These are phyloP conservation scores for Nomada hirtipes DNA, from an alignment of 2,888 invertebrate species.

Conservation along the genomic window DNA sequence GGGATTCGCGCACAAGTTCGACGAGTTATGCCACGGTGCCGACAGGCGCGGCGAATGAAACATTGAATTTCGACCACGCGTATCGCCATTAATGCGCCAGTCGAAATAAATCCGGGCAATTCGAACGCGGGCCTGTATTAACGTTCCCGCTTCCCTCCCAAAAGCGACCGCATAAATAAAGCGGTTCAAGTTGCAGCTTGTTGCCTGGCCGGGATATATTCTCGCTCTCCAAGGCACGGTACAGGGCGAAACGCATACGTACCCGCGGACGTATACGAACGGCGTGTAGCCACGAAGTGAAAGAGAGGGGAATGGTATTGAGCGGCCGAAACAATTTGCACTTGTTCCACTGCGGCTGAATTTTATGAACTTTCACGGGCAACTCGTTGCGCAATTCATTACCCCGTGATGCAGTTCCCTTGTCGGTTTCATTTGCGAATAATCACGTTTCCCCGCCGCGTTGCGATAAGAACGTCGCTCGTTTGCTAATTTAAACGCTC, in stretches of 20 bases:
- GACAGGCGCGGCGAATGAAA: neutral
- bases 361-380: slow-evolving; percentile 52
- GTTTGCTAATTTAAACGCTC: slow-evolving; percentile 12
- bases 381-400: slow-evolving; percentile 34
- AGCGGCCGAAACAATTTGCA: slow-evolving; percentile 50
- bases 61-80: neutral
- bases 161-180: slow-evolving; percentile 37
- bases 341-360: slow-evolving; percentile 24
- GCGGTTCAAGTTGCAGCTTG: slow-evolving; percentile 30
- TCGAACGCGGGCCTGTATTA: slow-evolving; percentile 23
- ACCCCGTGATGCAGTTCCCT: slow-evolving; percentile 28
- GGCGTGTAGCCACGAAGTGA: neutral
- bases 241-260: neutral
- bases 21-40: neutral
- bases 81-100: neutral
- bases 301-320: slow-evolving; percentile 12
- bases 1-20: neutral
- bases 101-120: slow-evolving; percentile 27
- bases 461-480: slow-evolving; percentile 18
- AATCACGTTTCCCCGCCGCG: slow-evolving; percentile 31
- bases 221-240: neutral
- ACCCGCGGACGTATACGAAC: neutral
- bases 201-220: slow-evolving; percentile 23
- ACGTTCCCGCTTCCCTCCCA: neutral
- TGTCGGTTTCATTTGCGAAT: slow-evolving; percentile 29